Evolutionary conservation across 2,888 invertebrate genomes (phyloP).

Genomic region (Pristionchus exspectatus): DNA sequence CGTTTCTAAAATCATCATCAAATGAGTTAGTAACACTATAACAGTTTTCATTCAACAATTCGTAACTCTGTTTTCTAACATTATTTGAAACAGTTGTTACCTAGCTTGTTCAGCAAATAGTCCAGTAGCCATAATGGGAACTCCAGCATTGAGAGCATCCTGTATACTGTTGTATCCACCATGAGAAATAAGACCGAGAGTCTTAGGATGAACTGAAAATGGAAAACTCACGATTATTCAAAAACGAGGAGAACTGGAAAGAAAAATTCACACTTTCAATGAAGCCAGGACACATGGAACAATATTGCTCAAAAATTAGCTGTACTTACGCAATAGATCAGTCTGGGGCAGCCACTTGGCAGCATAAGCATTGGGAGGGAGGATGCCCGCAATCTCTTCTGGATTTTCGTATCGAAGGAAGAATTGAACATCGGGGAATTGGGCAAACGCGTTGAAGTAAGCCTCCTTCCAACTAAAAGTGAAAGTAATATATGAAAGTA

Average conservation of each 20-base stretch:
- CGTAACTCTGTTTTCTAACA: neutral
- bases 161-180: slow-evolving; percentile 85
- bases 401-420: slow-evolving; percentile 60
- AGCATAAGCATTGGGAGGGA: slow-evolving; percentile 65
- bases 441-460: slow-evolving; percentile 61
- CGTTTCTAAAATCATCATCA: neutral
- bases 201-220: slow-evolving; percentile 84
- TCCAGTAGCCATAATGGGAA: slow-evolving; percentile 65
- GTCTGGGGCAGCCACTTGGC: slow-evolving; percentile 72
- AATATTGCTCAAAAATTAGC: neutral
- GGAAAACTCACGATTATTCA: too few species aligned
- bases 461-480: slow-evolving; percentile 56
- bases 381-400: neutral
- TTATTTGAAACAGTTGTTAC: neutral
- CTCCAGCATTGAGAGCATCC: slow-evolving; percentile 68
- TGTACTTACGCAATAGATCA: slow-evolving; percentile 63
- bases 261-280: too few species aligned
- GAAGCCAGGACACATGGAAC: neutral
- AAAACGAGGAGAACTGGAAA: too few species aligned
- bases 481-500: neutral
- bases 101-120: slow-evolving; percentile 66
- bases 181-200: slow-evolving; percentile 86
- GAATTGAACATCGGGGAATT: slow-evolving; percentile 67
- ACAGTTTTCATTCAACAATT: too few species aligned
- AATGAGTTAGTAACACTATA: too few species aligned